Evolutionary conservation across 2,888 invertebrate species (phyloP), one percentile per base, ranked within the genome.

Genomic region (Melikaiella ostensackeni): DNA sequence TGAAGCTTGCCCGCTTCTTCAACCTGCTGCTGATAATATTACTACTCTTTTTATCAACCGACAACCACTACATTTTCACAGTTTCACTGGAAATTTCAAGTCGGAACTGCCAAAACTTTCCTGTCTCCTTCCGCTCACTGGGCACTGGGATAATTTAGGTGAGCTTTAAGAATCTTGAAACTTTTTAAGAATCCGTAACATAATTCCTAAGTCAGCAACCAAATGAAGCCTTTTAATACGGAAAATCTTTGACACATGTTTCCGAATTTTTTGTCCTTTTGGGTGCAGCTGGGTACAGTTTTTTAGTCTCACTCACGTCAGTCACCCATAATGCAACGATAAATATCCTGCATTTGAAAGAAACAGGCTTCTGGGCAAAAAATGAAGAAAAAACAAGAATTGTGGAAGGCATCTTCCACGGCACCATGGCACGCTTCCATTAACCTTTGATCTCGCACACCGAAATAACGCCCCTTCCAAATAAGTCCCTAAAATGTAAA

Each of bases 351-450:
- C 59, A 6, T 59, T 27, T 59, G 59, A 59, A 59, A 59, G 59
- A 13, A 59, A 59, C 24, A 59, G 5, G 21, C 59, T 16, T 27
- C 16, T 27, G 1, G 1, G 11, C 27, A 59, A 59, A 59, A 59
- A 27, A 27, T 27, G 6, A 16, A 24, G 59, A 59, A 59, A 59
- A 59, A 59, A 42, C 42, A 42, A 16, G 42, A 59, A 59, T 59
- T 59, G 59, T 13, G 27, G 24, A 57, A 74, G 46, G 63, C 13
- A 59, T 38, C 74, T 74, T 59, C 33, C 78, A 62, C 75, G 82
- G 80, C 83, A 81, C 82, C 82, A 82, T 83, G 83, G 79, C 82
- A 80, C 80, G 80, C 83, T 82, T 82, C 82, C 81, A 83, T 83
- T 83, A 81, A 81, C 82, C 82, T 83, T 79, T 77, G 80, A 83